Evolutionary conservation across 92 coral and sea anemone genomes (phyloP), one percentile per base, ranked within the genome.

Genomic region (Muricea muricata): DNA sequence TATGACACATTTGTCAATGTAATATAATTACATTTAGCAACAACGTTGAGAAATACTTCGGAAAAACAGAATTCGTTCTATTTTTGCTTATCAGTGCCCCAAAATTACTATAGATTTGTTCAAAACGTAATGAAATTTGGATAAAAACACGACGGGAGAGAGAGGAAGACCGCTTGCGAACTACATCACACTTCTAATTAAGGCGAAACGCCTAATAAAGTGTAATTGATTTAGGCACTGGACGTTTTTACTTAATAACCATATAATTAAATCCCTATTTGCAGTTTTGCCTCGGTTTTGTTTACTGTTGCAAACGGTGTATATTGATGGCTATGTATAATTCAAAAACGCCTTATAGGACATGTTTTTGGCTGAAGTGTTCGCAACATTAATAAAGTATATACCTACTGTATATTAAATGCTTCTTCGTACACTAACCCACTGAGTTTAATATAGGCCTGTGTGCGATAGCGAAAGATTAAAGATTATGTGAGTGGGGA

Each of bases 191-290:
- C 94, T 80, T 80, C 94, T 94, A 94, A 97, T 97, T 97, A 92
- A 92, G 91, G 89, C 85, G 85, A 57, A 79, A 82, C 84, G 84
- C 90, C 97, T 97, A 97, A 97, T 97, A 87, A 90, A 85, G 84
- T 63, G 85, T 97, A 97, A 97, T 97, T 97, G 99, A 94, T 90
- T 89, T 76, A 92, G 93, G 98, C 91, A 93, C 93, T 81, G 92
- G 90, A 85, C 85, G 88, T 88, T 93, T 91, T 95, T 78, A 78
- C 70, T 78, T 78, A 57, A 78, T 56, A 78, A 78, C 71, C 83
- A 58, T 52, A 78, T 78, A 78, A 78, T 78, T 78, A 78, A 78
- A 78, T 39, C 71, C 30, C 37, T 52, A 56, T 78, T 78, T 65
- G 31, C 83, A 78, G 83, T 57, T 78, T 39, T 20, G 61, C 21